Evolutionary conservation across 2,888 invertebrate species (phyloP).

Genomic region (Coelopa pilipes): DNA sequence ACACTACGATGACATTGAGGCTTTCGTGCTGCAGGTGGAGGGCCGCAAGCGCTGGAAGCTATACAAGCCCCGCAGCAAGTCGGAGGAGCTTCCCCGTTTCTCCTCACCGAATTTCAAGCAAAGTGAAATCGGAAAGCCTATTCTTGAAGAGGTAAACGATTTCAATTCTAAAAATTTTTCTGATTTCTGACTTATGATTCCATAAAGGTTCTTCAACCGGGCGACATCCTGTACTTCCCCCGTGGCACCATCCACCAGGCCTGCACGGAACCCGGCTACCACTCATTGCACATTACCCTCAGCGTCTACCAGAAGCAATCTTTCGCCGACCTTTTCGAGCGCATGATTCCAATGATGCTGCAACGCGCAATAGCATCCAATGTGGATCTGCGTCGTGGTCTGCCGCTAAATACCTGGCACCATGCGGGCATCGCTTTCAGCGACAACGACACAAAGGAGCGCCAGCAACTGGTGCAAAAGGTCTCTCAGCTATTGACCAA

Average conservation of each 20-base stretch:
- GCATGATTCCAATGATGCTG: slow-evolving; percentile 80
- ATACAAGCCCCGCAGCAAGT: slow-evolving; percentile 78
- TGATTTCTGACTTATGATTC: neutral
- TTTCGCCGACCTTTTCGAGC: slow-evolving; percentile 89
- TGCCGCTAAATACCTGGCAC: slow-evolving; percentile 82
- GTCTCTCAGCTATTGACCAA: slow-evolving; percentile 42
- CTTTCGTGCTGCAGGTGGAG: slow-evolving; percentile 95
- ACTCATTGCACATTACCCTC: slow-evolving; percentile 94
- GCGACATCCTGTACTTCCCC: slow-evolving; percentile 94
- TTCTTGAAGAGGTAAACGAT: slow-evolving; percentile 73
- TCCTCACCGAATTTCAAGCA: slow-evolving; percentile 84
- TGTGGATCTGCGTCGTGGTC: slow-evolving; percentile 78
- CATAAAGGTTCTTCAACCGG: slow-evolving; percentile 76
- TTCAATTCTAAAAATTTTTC: too few relatives aligned
- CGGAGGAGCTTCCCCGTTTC: slow-evolving; percentile 80
- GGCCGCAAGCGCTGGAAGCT: slow-evolving; percentile 95
- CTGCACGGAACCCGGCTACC: slow-evolving; percentile 78
- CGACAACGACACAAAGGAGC: slow-evolving; percentile 67
- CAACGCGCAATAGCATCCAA: slow-evolving; percentile 77
- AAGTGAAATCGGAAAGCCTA: slow-evolving; percentile 80
- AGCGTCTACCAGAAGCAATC: slow-evolving; percentile 92
- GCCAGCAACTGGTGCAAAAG: slow-evolving; percentile 68
- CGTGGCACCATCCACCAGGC: slow-evolving; percentile 90
- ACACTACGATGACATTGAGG: slow-evolving; percentile 99
- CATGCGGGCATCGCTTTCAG: slow-evolving; percentile 79